phyloP scores from a whole-genome alignment of 2,113 vertebrate species.

The Neolamprologus toae region DNA sequence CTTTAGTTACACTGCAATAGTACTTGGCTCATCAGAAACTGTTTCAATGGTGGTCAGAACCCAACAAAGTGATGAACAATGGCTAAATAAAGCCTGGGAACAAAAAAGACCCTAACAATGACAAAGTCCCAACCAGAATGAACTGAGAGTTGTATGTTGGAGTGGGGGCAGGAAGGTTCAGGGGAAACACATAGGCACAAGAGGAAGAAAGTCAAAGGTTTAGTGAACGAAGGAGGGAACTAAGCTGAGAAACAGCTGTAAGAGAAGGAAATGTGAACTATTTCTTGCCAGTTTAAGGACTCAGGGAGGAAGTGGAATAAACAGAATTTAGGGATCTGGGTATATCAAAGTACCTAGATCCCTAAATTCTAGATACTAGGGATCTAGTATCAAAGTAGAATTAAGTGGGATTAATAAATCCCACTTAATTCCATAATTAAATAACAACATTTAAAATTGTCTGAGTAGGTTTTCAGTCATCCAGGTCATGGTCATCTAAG shows the following conservation, averaged over 20 bases:
- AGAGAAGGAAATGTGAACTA: neutral
- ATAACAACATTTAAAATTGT: neutral
- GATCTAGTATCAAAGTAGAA: neutral
- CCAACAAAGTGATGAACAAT: slow-evolving; percentile 41
- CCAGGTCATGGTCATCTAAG: neutral
- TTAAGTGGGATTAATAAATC: neutral
- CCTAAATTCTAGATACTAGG: neutral
- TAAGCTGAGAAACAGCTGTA: slow-evolving; percentile 20
- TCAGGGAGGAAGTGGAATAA: neutral
- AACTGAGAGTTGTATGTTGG: neutral
- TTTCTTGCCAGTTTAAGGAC: neutral
- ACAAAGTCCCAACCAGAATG: slow-evolving; percentile 9
- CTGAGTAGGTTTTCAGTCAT: neutral
- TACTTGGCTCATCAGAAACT: slow-evolving; percentile 20
- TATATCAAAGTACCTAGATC: neutral
- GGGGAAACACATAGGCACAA: neutral
- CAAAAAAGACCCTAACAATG: slow-evolving; percentile 33
- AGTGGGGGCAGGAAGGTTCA: slow-evolving; percentile 11
- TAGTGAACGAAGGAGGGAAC: neutral
- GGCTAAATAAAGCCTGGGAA: slow-evolving; percentile 40
- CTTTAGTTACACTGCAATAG: slow-evolving; percentile 3
- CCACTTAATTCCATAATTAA: neutral
- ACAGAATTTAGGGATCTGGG: neutral
- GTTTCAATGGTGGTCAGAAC: slow-evolving; percentile 25
- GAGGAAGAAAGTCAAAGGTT: slow-evolving; percentile 5